A percentile compares a stretch with the other conserved stretches of the same genome.
Conservation (phyloP, 64 coral and sea anemone species). For the Actinia tenebrosa region DNA sequence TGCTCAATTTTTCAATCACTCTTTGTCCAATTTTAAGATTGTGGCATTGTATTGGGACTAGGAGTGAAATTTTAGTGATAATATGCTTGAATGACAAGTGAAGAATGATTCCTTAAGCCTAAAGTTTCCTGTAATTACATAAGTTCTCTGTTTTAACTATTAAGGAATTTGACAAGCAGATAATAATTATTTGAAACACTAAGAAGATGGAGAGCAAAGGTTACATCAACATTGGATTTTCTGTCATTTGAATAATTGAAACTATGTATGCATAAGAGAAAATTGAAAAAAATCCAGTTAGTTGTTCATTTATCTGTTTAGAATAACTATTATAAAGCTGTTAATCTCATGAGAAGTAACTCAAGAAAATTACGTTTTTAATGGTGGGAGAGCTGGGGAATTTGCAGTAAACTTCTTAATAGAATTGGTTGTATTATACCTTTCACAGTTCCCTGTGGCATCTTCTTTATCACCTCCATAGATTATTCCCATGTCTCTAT, state of each 20-base stretch:
- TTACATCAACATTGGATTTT: neutral
- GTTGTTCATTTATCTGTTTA: neutral
- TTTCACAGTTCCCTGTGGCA: no score
- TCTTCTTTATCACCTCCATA: no score
- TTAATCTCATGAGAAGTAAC: neutral
- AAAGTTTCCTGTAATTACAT: neutral
- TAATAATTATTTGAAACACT: neutral
- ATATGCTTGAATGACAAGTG: neutral
- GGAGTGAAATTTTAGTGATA: neutral
- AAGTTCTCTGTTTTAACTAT: neutral
- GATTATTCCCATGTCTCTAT: no score
- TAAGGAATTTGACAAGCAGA: neutral
- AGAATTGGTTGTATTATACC: no score
- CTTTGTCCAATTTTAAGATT: no score
- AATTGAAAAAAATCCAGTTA: neutral
- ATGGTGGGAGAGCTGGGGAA: no score
- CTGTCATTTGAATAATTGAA: neutral
- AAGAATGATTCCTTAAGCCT: neutral
- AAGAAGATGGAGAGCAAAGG: neutral
- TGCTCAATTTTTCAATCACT: no score
- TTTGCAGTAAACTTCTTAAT: no score
- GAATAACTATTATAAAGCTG: neutral
- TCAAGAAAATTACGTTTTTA: no score
- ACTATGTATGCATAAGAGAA: neutral
- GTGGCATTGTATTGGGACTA: no score